These are phyloP conservation scores for Diacarnus erythraeanus DNA, from an alignment of 37 sponge, comb jelly and placozoan genomes.

Conservation along the genomic window DNA sequence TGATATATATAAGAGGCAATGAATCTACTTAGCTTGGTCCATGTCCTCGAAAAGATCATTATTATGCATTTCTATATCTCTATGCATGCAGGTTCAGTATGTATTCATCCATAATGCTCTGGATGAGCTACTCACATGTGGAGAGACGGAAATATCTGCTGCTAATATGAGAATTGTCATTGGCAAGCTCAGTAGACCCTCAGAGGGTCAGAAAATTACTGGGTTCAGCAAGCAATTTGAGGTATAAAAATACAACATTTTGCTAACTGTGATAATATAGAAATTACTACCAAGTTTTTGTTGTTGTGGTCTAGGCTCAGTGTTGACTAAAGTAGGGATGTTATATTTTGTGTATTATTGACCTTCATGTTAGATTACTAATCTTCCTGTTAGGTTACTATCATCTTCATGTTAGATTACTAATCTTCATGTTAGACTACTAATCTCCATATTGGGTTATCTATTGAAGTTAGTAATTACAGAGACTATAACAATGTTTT, in stretches of 20 bases:
- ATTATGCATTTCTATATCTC: not conserved
- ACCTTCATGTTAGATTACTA: not conserved
- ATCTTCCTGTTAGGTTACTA: not conserved
- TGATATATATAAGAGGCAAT: too few species aligned
- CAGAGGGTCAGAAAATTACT: too few species aligned
- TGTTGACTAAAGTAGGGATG: too few species aligned
- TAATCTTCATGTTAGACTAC: not conserved
- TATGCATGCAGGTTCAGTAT: constrained; percentile 68
- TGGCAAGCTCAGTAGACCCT: constrained; percentile 25
- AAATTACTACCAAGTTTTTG: not conserved
- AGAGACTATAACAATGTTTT: too few species aligned
- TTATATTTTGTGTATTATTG: too few species aligned
- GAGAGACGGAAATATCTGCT: constrained; percentile 69
- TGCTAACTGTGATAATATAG: too few species aligned
- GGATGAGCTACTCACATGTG: constrained; percentile 73
- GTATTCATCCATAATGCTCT: constrained; percentile 88
- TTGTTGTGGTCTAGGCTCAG: not conserved
- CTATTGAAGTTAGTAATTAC: too few species aligned
- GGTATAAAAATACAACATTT: too few species aligned
- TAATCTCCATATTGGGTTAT: not conserved
- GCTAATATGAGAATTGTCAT: constrained; percentile 46
- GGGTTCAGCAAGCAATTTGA: constrained; percentile 70
- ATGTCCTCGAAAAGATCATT: too few species aligned
- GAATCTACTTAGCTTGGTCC: too few species aligned
- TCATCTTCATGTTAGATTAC: not conserved